Percentiles rank a stretch among this genome's conserved stretches.
Conservation (phyloP, 2,113 vertebrate species). For the Burhinus oedicnemus region DNA sequence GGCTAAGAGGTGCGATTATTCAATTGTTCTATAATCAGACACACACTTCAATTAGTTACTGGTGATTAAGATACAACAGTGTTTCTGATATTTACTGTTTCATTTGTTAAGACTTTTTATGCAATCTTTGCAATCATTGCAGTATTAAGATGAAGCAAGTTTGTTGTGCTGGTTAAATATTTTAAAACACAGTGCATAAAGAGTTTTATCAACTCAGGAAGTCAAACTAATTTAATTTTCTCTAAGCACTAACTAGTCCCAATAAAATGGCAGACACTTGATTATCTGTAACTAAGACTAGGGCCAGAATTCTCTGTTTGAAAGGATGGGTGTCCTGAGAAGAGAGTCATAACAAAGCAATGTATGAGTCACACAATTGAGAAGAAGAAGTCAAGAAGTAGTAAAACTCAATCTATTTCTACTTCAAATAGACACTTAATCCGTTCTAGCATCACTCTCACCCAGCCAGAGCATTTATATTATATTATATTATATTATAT, state of each 20-base stretch:
- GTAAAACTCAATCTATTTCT: neutral
- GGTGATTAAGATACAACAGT: neutral
- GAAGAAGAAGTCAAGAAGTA: neutral
- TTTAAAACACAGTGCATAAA: neutral
- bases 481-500: neutral
- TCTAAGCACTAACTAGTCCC: neutral
- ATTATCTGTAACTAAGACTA: neutral
- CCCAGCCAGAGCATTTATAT: neutral
- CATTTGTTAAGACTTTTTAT: neutral
- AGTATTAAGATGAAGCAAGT: neutral
- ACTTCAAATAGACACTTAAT: neutral
- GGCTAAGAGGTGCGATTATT: slow-evolving; percentile 14
- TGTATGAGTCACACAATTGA: neutral
- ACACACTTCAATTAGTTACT: slow-evolving; percentile 1
- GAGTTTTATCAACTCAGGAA: slow-evolving; percentile 10
- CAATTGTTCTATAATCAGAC: slow-evolving; percentile 3
- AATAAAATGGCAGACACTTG: neutral
- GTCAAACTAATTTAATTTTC: neutral
- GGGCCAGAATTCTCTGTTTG: neutral
- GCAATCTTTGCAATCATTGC: neutral
- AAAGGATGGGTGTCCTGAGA: neutral
- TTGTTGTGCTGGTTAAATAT: neutral
- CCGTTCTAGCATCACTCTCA: neutral
- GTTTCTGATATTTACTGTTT: neutral
- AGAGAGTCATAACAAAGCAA: neutral